A percentile compares a stretch with the other conserved stretches of the same genome.
Evolutionary conservation across 2,113 vertebrate genomes (phyloP).

Genomic region (Xiphias gladius): DNA sequence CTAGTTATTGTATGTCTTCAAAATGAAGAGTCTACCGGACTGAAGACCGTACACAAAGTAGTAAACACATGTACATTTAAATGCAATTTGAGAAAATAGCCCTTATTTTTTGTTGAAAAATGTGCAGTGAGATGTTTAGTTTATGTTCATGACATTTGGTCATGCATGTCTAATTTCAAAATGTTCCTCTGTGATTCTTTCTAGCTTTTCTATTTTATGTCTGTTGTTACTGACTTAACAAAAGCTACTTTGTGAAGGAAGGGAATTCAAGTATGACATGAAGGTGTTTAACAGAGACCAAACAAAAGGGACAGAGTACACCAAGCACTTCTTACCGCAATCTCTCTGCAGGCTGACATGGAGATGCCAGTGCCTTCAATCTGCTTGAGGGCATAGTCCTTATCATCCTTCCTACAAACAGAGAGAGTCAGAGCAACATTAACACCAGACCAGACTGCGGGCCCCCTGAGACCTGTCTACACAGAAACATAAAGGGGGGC

Average conservation of each 20-base stretch:
- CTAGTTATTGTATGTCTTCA: neutral
- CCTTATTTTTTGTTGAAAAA: neutral
- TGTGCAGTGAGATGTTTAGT: neutral
- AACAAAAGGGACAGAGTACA: constrained; percentile 75
- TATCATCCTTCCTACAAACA: constrained; percentile 97
- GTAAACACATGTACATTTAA: neutral
- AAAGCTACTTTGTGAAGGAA: constrained; percentile 16
- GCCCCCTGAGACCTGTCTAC: constrained; percentile 57
- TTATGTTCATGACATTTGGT: neutral
- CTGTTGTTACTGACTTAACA: constrained; percentile 7
- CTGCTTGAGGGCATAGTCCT: constrained; percentile 99
- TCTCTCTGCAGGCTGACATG: constrained; percentile 99
- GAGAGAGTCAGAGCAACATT: constrained; percentile 75
- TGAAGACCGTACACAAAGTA: neutral
- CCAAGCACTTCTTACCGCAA: constrained; percentile 91
- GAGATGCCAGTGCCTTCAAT: constrained; percentile 99
- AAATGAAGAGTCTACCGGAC: neutral
- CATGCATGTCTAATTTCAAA: neutral
- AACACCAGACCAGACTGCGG: constrained; percentile 64
- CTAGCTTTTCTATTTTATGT: neutral
- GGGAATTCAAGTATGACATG: constrained; percentile 27
- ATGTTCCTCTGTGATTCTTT: neutral
- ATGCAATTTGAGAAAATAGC: neutral
- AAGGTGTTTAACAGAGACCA: constrained; percentile 51
- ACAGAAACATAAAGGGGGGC: constrained; percentile 61